Evolutionary conservation across 2,797 vertebrate genomes (phyloP), one percentile per base, ranked within the genome.

Genomic region (Craterocephalus amniculus): DNA sequence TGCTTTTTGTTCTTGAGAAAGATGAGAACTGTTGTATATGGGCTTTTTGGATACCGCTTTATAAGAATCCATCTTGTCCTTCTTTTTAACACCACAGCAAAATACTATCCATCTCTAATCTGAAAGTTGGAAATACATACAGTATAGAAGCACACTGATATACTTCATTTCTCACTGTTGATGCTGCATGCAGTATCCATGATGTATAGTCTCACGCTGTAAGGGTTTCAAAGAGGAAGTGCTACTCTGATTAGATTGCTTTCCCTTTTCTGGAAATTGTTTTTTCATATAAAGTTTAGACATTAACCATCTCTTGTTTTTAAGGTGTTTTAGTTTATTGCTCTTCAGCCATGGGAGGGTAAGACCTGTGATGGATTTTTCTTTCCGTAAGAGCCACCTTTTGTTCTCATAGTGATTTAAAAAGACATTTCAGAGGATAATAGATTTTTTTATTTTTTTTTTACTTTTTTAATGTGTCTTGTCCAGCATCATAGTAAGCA

Each of bases 331-430:
- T 67, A 35, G 43, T 29, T 70, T 73, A 49, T 66, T 63, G 20
- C 34, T 51, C 31, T 34, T 48, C 35, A 18, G 5, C 4, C 3
- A 22, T 24, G 45, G 24, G 45, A 14, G 49, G 38, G n/a, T 22
- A 24, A 12, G 49, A 54, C 48, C 35, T 54, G 18, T 70, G 54
- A 80, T 74, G 77, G 72, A 86, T 83, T 22, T 74, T 58, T 36
- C 48, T 60, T 82, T 83, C 58, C 51, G 31, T 67, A 26, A 61
- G 64, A 67, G 55, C 74, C 64, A 54, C 58, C 55, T 81, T 76
- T 85, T 83, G 74, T 83, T 80, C 54, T 71, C 78, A 54, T 64
- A 58, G 59, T 66, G 56, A 68, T 79, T 87, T 84, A 56, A 84
- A 77, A 67, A 40, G 31, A 76, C 61, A 67, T 68, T 79, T 84